A percentile compares a stretch with the other conserved stretches of the same genome.
These are phyloP conservation scores for Pantala flavescens DNA, from an alignment of 1,140 invertebrate species.

Conservation along the genomic window DNA sequence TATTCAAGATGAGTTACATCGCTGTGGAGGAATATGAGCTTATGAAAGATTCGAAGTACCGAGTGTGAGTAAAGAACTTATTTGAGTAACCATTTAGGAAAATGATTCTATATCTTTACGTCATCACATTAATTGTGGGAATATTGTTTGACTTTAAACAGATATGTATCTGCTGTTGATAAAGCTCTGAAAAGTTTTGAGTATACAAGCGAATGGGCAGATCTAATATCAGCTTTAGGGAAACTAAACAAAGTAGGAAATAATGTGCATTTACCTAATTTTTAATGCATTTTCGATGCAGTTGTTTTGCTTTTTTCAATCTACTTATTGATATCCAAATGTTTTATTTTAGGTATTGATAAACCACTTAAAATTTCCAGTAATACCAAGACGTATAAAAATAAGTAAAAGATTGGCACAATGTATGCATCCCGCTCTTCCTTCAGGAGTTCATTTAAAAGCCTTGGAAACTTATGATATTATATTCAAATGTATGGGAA, in stretches of 20 bases:
- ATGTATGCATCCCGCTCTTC: conserved; percentile 89
- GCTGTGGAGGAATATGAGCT: conserved; percentile 57
- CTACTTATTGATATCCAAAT: neutral
- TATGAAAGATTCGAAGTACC: conserved; percentile 66
- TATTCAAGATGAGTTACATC: conserved; percentile 21
- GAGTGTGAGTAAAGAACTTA: conserved; percentile 41
- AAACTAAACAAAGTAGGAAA: conserved; percentile 79
- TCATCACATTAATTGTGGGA: neutral
- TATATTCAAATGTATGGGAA: conserved; percentile 85
- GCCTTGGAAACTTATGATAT: conserved; percentile 89
- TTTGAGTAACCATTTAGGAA: conserved; percentile 18
- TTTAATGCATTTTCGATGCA: neutral
- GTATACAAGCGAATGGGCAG: conserved; percentile 91
- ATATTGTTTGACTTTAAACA: conserved; percentile 24
- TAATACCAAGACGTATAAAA: conserved; percentile 83
- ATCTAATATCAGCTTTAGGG: conserved; percentile 81
- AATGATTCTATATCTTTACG: no score
- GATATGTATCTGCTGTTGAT: conserved; percentile 70
- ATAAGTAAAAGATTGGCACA: conserved; percentile 89
- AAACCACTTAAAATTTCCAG: conserved; percentile 68
- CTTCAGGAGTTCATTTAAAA: conserved; percentile 85
- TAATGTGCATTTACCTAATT: conserved; percentile 12
- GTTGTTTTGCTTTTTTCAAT: neutral
- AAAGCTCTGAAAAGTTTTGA: conserved; percentile 89
- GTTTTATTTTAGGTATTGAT: conserved; percentile 49